Evolutionary conservation across 2,888 invertebrate species (phyloP), one percentile per base, ranked within the genome.

Genomic region (Caenorhabditis angaria): DNA sequence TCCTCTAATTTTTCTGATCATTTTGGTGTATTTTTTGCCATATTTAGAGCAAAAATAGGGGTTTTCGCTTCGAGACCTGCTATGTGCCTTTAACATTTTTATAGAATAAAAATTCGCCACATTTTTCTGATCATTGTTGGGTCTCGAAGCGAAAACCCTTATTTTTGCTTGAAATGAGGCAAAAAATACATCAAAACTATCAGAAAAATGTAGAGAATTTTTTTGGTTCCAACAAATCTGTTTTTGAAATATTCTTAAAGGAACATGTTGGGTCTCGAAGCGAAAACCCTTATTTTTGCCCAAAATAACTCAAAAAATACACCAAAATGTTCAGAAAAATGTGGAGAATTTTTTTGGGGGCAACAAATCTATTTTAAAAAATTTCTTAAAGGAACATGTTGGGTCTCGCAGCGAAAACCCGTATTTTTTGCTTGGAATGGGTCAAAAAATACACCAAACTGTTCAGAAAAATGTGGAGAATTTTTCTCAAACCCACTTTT

Each of bases 401-500:
- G n/a, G n/a, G n/a, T n/a, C n/a, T n/a, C n/a, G n/a, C n/a, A n/a
- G n/a, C n/a, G n/a, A n/a, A n/a, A n/a, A n/a, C n/a, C n/a, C n/a
- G n/a, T n/a, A n/a, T n/a, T n/a, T n/a, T n/a, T n/a, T 35, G 14
- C 6, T 6, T 6, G 14, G 14, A 35, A 35, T 14, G 6, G 14
- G 6, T 35, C 35, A 10, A 10, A 35, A 14, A 35, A 14, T 14
- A 10, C 35, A 10, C 35, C 35, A 14, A 14, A 35, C 8, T 14
- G 8, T 14, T n/a, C n/a, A n/a, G n/a, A n/a, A n/a, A n/a, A n/a
- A n/a, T n/a, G n/a, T n/a, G n/a, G n/a, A n/a, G n/a, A n/a, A n/a
- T n/a, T n/a, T n/a, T n/a, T n/a, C 24, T 27, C 32, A 5, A 10
- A 18, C 48, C 56, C n/a, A 76, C 73, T 62, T 70, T 56, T 78